Conservation (phyloP, 2,888 invertebrate genomes). For the Agrilus biguttatus region DNA sequence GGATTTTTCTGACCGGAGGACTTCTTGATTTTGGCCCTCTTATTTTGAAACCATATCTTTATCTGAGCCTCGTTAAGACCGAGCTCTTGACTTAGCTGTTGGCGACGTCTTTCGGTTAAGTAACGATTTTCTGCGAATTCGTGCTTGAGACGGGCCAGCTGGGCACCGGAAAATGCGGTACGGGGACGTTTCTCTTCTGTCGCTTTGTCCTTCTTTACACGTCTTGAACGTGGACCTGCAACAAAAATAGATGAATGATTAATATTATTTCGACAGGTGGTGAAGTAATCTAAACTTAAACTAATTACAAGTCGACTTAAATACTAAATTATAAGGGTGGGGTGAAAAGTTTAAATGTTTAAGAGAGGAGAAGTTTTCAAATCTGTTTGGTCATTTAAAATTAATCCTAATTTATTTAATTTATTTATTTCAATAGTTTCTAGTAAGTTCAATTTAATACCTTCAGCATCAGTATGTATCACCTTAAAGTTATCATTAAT, state of each 20-base stretch:
- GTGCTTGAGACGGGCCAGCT: slow-evolving; percentile 77
- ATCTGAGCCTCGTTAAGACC: slow-evolving; percentile 93
- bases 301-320: no score
- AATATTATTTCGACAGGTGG: no score
- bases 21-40: slow-evolving; percentile 93
- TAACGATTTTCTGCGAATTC: slow-evolving; percentile 90
- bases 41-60: slow-evolving; percentile 97
- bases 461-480: no score
- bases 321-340: no score
- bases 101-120: slow-evolving; percentile 81
- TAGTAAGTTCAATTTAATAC: no score
- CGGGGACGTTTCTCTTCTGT: slow-evolving; percentile 81
- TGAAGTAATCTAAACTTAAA: no score
- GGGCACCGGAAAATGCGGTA: slow-evolving; percentile 92
- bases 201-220: slow-evolving; percentile 36
- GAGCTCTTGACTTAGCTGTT: slow-evolving; percentile 79
- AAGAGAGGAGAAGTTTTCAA: no score
- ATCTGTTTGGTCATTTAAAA: no score
- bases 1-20: slow-evolving; percentile 73
- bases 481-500: no score
- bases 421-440: no score
- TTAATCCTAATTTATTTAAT: no score
- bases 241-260: slow-evolving; percentile 8
- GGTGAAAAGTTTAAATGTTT: no score
- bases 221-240: slow-evolving; percentile 44